These are phyloP conservation scores for Hippocampus comes DNA, from an alignment of 2,113 vertebrate genomes.

Conservation along the genomic window DNA sequence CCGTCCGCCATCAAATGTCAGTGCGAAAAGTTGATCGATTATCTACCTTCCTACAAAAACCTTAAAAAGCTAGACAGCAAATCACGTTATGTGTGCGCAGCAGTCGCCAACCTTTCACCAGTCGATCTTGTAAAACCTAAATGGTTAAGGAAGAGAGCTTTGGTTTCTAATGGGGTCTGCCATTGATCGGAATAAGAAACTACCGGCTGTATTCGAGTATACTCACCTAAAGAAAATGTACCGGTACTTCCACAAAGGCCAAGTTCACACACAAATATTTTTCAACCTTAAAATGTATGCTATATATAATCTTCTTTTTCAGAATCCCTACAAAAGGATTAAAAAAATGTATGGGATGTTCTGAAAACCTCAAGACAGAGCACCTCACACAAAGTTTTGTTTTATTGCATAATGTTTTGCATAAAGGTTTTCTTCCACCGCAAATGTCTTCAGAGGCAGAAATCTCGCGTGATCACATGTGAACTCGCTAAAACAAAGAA, in stretches of 20 bases:
- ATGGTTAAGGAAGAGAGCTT: slow-evolving; percentile 49
- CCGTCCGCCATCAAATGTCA: slow-evolving; percentile 70
- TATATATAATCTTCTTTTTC: too few species aligned
- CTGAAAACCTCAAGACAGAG: too few species aligned
- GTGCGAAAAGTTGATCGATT: slow-evolving; percentile 71
- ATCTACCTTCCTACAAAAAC: slow-evolving; percentile 63
- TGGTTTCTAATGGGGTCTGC: slow-evolving; percentile 61
- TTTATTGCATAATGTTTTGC: too few species aligned
- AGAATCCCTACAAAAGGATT: too few species aligned
- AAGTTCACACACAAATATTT: too few species aligned
- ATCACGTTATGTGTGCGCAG: slow-evolving; percentile 63
- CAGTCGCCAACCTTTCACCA: slow-evolving; percentile 39
- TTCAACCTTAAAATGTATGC: too few species aligned
- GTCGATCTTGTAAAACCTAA: slow-evolving; percentile 63
- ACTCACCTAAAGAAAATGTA: neutral
- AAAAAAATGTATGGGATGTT: too few species aligned
- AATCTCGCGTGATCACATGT: too few species aligned
- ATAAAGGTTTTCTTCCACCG: too few species aligned
- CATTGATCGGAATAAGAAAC: slow-evolving; percentile 55
- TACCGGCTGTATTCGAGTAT: neutral
- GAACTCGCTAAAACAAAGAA: too few species aligned
- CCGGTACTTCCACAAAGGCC: neutral
- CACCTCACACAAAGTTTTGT: too few species aligned
- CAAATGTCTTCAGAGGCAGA: too few species aligned
- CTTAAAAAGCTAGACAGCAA: slow-evolving; percentile 73